Base-by-base conservation (phyloP, 2,888 invertebrate genomes). In the Drosophila anomalata region DNA sequence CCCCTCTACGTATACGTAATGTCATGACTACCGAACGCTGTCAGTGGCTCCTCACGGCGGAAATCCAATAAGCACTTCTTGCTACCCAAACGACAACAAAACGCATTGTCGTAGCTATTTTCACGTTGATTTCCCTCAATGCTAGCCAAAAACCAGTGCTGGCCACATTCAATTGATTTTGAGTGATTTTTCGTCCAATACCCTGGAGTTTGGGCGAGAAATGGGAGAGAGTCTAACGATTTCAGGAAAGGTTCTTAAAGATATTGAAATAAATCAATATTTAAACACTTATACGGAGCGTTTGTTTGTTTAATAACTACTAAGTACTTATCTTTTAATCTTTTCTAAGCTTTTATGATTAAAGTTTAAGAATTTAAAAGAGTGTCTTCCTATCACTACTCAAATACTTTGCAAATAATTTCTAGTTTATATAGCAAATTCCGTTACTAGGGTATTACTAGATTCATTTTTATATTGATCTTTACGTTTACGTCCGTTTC, bases 81-180 rank as follows among this genome's bases (percentile, higher is more conserved):
- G 61, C 57, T 60, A 78, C 9, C 41, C 20, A 7, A 20, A 47
- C 14, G 60, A 57, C 55, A 60, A 59, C 31, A 52, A 56, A 65
- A 46, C 65, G 70, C 61, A 73, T 81, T 87, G 84, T 80, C 69
- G 81, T 72, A 63, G 59, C 62, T 60, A 77, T 86, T 80, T 76
- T 60, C 75, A 79, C 79, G 69, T 75, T 77, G 61, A 63, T 55
- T 77, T 68, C 62, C 33, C 55, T 58, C 47, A 68, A 66, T 65
- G 17, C 17, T 17, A 39, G 55, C 53, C 41, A 42, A 67, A 33
- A 14, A 44, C 44, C 68, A 67, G 66, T 57, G 75, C 39, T 82
- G 73, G 86, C 68, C 74, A 87, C 78, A 83, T 78, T 84, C 81
- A 78, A 80, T 81, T 81, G 81, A 84, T 84, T 81, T 78, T 67